Percentiles rank a stretch among this genome's conserved stretches.
Conservation (phyloP, 2,888 invertebrate species). For the Syrista parreyssii region DNA sequence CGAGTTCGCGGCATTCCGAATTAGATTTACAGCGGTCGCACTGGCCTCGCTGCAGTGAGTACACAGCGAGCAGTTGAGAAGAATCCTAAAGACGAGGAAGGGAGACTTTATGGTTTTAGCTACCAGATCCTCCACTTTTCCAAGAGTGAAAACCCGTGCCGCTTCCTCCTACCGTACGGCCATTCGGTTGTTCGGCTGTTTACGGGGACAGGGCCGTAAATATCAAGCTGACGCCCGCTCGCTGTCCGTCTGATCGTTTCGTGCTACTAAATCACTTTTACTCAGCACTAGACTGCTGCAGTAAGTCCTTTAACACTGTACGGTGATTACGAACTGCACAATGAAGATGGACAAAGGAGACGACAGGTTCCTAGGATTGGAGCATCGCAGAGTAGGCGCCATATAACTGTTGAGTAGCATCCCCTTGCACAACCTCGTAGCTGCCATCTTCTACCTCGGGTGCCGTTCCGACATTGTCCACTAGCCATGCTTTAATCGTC, state of each 20-base stretch:
- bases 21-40: conserved; percentile 35
- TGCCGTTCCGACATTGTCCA: not conserved
- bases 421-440: not conserved
- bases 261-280: conserved; percentile 42
- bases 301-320: conserved; percentile 3
- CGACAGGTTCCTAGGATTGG: conserved; percentile 25
- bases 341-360: conserved; percentile 31
- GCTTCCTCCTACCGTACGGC: not conserved
- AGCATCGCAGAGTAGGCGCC: not conserved
- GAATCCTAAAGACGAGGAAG: not conserved
- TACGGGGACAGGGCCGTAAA: conserved; percentile 29
- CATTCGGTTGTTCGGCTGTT: not conserved
- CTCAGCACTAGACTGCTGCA: conserved; percentile 21
- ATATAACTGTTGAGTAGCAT: not conserved
- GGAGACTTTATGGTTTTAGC: not conserved
- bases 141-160: not conserved
- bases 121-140: not conserved
- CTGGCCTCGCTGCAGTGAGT: not conserved
- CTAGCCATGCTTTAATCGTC: not conserved
- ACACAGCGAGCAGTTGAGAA: not conserved
- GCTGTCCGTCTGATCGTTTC: conserved; percentile 34
- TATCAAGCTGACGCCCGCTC: conserved; percentile 26
- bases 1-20: conserved; percentile 31
- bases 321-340: conserved; percentile 37
- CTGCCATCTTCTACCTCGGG: too few species aligned